phyloP scores from a whole-genome alignment of 2,113 vertebrate genomes.

The Calcarius ornatus region DNA sequence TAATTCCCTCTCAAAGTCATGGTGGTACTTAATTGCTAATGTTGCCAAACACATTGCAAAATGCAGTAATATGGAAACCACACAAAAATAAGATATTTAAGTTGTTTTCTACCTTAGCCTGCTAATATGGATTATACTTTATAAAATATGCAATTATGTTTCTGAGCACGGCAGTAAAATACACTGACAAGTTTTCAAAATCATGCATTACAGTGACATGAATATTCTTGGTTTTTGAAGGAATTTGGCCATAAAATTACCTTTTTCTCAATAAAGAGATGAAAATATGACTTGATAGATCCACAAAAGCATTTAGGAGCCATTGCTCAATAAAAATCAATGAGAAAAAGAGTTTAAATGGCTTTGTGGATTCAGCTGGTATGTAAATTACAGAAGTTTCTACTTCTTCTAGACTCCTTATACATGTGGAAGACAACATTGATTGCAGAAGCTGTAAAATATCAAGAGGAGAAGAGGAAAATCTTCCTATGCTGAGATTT shows the following conservation, averaged over 20 bases:
- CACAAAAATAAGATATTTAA: not conserved
- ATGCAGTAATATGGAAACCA: not conserved
- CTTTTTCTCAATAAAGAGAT: not conserved
- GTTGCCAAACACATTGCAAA: constrained; percentile 20
- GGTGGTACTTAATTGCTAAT: not conserved
- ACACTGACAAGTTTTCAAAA: constrained; percentile 10
- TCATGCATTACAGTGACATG: not conserved
- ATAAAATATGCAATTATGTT: constrained; percentile 19
- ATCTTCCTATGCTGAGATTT: not conserved
- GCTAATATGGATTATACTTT: constrained; percentile 19
- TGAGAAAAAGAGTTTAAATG: not conserved
- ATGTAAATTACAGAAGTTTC: not conserved
- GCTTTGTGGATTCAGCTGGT: not conserved
- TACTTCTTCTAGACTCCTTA: not conserved
- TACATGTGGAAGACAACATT: not conserved
- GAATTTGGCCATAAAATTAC: not conserved
- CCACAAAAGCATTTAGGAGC: not conserved
- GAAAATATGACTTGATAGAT: not conserved
- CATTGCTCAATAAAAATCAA: not conserved
- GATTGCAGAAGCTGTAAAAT: not conserved
- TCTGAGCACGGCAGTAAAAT: constrained; percentile 5
- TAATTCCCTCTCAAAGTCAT: not conserved
- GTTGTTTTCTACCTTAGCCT: not conserved
- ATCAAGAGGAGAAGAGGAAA: not conserved
- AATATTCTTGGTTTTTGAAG: constrained; percentile 6